Base-by-base conservation (phyloP, 2,888 invertebrate genomes). In the Leptinotarsa rubiginosa region DNA sequence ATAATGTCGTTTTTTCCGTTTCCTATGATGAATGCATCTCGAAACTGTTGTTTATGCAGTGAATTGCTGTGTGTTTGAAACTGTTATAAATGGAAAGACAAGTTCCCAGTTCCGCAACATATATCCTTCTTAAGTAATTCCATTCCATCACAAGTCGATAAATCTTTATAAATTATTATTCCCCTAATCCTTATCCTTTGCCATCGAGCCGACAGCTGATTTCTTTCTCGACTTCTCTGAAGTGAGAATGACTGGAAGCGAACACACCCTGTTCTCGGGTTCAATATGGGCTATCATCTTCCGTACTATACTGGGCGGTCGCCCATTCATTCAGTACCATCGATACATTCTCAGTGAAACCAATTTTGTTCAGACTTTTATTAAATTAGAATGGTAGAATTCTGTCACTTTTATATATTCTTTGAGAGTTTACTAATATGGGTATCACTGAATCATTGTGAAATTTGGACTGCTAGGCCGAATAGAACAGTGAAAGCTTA, bases 111-210 rank as follows among this genome's bases (percentile, higher is more conserved):
- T 80, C 79, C 78, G 81, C 78, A 79, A 81, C 71, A 77, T 79
- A 75, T 77, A 81, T 80, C 78, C 81, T 77, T 82, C 79, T 80
- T 81, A 75, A 79, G 79, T 79, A 77, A 79, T 76, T 78, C 70
- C 77, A 78, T 79, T 77, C 76, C 78, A 76, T 79, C 78, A 78
- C 72, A 75, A 75, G 75, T 69, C 80, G 72, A 79, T 82, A 81
- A 82, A 82, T 82, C 80, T 80, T 79, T 76, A 78, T 78, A 80
- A 81, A 81, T 81, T 75, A 75, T 76, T 74, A 77, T 79, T 79
- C 72, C 75, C 73, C 77, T 77, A 75, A 76, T 77, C 76, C 80
- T 79, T 78, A 77, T 78, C 69, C 74, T 74, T 68, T 52, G 22
- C 75, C 74, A 59, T 56, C 73, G 50, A 52, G 56, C 65, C 72